Conservation (phyloP, 1,140 invertebrate species). For the Stegodyphus mimosarum region DNA sequence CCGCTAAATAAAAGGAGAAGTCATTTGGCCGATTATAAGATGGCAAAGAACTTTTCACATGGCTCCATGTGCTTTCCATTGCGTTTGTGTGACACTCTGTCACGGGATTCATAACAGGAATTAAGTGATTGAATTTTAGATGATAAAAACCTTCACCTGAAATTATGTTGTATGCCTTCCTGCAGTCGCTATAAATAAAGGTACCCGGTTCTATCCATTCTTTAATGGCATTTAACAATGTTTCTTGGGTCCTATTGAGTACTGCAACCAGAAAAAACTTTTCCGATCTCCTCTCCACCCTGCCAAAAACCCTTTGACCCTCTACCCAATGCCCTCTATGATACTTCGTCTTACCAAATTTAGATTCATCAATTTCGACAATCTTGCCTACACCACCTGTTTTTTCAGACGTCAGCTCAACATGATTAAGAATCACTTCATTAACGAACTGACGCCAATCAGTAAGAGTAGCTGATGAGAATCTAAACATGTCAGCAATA, state of each 20-base stretch:
- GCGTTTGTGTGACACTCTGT: slow-evolving; percentile 12
- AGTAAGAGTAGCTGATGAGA: too few relatives aligned
- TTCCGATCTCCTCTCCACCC: neutral
- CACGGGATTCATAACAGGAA: slow-evolving; percentile 22
- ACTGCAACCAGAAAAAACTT: slow-evolving; percentile 3
- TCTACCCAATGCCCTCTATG: neutral
- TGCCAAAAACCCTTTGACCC: neutral
- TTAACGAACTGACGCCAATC: too few relatives aligned
- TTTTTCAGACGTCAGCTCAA: neutral
- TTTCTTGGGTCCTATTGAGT: slow-evolving; percentile 11
- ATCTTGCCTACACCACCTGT: neutral
- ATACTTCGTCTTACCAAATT: slow-evolving; percentile 8
- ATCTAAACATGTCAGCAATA: neutral
- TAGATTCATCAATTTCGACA: neutral
- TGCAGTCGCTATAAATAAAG: slow-evolving; percentile 25
- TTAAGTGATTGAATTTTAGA: slow-evolving; percentile 29
- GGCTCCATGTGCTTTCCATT: neutral
- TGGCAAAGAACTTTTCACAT: neutral
- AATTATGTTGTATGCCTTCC: slow-evolving; percentile 19
- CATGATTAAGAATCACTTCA: too few relatives aligned
- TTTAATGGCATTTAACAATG: slow-evolving; percentile 35
- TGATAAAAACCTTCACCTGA: slow-evolving; percentile 17
- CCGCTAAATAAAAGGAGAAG: neutral
- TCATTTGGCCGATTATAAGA: neutral
- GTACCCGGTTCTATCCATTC: slow-evolving; percentile 37